Conservation (phyloP, 1,140 invertebrate species). For the Scaptomyza hsui region DNA sequence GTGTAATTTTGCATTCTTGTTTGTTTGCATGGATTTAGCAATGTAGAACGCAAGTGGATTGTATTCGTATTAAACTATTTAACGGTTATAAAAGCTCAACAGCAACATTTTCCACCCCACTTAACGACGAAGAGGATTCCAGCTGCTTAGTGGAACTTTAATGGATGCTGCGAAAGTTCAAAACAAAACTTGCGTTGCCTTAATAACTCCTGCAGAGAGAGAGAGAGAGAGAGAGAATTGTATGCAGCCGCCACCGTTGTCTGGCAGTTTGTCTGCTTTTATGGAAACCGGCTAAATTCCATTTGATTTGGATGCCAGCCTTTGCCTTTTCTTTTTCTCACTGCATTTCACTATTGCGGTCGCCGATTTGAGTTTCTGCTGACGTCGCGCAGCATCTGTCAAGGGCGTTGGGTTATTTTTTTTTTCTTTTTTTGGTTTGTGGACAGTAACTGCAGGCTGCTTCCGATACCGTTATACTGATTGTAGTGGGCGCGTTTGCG, state of each 20-base stretch:
- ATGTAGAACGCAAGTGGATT: constrained; percentile 31
- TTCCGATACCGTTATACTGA: constrained; percentile 40
- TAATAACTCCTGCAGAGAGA: constrained; percentile 38
- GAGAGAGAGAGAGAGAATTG: constrained; percentile 31
- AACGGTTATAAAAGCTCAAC: not conserved
- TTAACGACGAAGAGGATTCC: not conserved
- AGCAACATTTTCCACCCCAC: not conserved
- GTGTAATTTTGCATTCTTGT: constrained; percentile 26
- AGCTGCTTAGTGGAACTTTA: constrained; percentile 21
- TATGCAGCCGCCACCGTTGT: constrained; percentile 23
- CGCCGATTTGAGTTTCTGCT: constrained; percentile 39
- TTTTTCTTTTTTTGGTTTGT: constrained; percentile 5
- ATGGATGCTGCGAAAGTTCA: constrained; percentile 40
- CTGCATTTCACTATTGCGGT: constrained; percentile 59
- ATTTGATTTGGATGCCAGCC: constrained; percentile 72
- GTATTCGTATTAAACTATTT: not conserved
- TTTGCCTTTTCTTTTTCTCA: constrained; percentile 60
- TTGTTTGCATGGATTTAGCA: no score
- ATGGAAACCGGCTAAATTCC: constrained; percentile 81
- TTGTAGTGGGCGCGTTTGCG: constrained; percentile 31
- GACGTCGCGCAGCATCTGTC: constrained; percentile 57
- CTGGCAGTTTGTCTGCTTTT: constrained; percentile 66
- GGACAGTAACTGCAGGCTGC: constrained; percentile 14
- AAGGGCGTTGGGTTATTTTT: constrained; percentile 61
- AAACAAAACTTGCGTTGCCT: constrained; percentile 30